Base-by-base conservation (phyloP, 2,888 invertebrate species). In the Athetis lepigone region DNA sequence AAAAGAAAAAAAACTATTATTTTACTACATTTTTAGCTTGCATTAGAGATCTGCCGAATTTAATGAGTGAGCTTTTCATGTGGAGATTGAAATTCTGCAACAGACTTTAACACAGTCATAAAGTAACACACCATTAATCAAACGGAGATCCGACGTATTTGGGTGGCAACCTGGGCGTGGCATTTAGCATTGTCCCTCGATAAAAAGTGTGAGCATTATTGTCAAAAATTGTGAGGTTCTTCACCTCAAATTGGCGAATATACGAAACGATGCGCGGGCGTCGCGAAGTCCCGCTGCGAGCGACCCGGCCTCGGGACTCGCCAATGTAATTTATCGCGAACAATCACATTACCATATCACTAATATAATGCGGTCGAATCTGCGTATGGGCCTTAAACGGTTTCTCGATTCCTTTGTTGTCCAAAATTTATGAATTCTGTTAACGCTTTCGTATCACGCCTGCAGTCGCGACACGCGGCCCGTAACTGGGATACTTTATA, bases 261-360 rank as follows among this genome's bases (percentile, higher is more conserved):
- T 73, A 77, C 70, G 79, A 75, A 70, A 83, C 74, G 81, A 77
- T 86, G 89, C 90, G 90, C 89, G 85, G 86, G 89, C 90, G 90
- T 89, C 85, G 86, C 80, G 89, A 84, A 77, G 79, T 79, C 94
- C 94, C 87, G 94, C 94, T 91, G 94, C 73, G 92, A 82, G 79
- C 81, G 80, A 79, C 86, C 88, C 84, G 81, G 74, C 69, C 84
- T 83, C 86, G 76, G 85, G 85, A 81, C 84, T 85, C 85, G 79
- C 85, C 87, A 84, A 86, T 90, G 90, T 93, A 94, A 94, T 94
- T 92, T 92, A 93, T 93, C 89, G 90, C 88, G 85, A 91, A 94
- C 93, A 94, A 93, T 92, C 93, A 92, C 93, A 94, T 95, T 94
- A 95, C 92, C 94, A 94, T 94, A 94, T 92, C 92, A 92, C 92